A percentile compares a stretch with the other conserved stretches of the same genome.
Conservation (phyloP, 2,888 invertebrate genomes). For the Ophioninae sp. region DNA sequence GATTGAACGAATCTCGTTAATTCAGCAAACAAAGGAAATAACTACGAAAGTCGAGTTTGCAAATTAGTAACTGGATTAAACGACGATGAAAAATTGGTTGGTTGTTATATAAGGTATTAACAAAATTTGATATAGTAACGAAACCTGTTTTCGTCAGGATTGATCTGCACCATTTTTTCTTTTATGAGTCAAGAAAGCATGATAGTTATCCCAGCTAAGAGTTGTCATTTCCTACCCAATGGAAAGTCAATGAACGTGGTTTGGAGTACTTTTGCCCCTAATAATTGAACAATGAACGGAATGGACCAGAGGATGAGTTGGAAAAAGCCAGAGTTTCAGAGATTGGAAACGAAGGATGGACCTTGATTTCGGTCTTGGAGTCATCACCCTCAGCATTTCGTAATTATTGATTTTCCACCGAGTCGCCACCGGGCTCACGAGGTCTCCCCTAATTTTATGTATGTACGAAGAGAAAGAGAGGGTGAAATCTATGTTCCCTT, state of each 20-base stretch:
- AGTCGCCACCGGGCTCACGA: slow-evolving; percentile 70
- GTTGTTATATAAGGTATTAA: no score
- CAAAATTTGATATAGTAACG: no score
- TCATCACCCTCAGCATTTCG: slow-evolving; percentile 79
- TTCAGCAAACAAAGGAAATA: not conserved
- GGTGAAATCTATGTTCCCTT: slow-evolving; percentile 29
- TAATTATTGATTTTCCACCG: slow-evolving; percentile 81
- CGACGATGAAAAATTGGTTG: no score
- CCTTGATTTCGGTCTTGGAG: slow-evolving; percentile 80
- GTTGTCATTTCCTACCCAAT: no score
- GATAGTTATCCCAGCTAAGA: no score
- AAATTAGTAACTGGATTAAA: no score
- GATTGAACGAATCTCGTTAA: not conserved
- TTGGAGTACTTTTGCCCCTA: no score
- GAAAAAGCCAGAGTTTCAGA: slow-evolving; percentile 24
- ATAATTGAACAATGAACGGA: slow-evolving; percentile 1
- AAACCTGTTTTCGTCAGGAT: no score
- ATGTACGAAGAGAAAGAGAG: slow-evolving; percentile 65
- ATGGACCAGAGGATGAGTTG: not conserved
- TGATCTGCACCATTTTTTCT: no score
- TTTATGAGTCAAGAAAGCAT: no score
- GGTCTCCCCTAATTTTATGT: slow-evolving; percentile 79
- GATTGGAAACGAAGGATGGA: slow-evolving; percentile 58
- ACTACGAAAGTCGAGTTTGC: no score
- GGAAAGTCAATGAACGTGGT: no score